These are phyloP conservation scores for Mastacembelus armatus DNA, from an alignment of 2,797 vertebrate genomes.

Conservation along the genomic window DNA sequence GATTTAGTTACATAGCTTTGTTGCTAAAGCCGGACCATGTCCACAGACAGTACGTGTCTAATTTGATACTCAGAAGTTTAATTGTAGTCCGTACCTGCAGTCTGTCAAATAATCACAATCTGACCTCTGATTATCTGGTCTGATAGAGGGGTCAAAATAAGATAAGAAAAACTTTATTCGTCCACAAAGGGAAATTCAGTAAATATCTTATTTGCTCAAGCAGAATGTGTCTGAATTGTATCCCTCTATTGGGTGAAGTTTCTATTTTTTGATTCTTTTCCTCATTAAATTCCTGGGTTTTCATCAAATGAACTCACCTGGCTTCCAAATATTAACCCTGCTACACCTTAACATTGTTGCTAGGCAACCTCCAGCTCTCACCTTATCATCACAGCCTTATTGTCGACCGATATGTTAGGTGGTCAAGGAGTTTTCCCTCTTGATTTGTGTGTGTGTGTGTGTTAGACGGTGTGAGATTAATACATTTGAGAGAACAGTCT, in stretches of 20 bases:
- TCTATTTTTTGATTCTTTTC: constrained; percentile 30
- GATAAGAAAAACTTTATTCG: too few species aligned
- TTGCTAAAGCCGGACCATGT: constrained; percentile 8
- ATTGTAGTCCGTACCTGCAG: constrained; percentile 18
- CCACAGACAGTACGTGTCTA: constrained; percentile 8
- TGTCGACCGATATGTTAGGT: constrained; percentile 68
- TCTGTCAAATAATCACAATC: constrained; percentile 42
- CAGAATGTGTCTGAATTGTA: not conserved
- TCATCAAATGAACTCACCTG: constrained; percentile 76
- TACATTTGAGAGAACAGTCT: constrained; percentile 20
- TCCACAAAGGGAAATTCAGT: too few species aligned
- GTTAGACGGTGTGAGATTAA: constrained; percentile 23
- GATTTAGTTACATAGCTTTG: constrained; percentile 30
- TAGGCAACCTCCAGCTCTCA: constrained; percentile 79
- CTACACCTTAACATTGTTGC: constrained; percentile 84
- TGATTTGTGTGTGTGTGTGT: not conserved
- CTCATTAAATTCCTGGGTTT: constrained; percentile 54
- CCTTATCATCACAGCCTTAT: constrained; percentile 70
- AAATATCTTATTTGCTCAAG: not conserved
- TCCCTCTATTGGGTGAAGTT: constrained; percentile 13
- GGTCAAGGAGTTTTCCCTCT: constrained; percentile 52
- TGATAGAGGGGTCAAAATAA: constrained; percentile 7
- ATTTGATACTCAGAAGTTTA: constrained; percentile 16
- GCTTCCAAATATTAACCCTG: constrained; percentile 83
- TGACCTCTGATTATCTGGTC: constrained; percentile 35